Evolutionary conservation across 2,113 vertebrate species (phyloP), one percentile per base, ranked within the genome.

Genomic region (Phodopus roborovskii): DNA sequence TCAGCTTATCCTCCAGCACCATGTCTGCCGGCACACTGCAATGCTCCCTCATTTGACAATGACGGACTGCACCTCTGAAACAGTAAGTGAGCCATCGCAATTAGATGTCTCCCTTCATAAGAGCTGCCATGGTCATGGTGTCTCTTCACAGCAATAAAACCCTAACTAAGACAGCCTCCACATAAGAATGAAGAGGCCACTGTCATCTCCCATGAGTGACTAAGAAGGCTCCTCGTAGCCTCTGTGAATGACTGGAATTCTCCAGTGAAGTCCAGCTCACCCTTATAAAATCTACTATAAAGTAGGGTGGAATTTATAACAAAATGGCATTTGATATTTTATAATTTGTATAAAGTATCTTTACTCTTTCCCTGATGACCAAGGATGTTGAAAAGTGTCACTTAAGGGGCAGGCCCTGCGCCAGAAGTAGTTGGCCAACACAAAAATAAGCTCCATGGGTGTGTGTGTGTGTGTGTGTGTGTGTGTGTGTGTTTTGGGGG

Each of bases 181-280:
- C 16, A n/a, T 30, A 68, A 33, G 66, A 68, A 28, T 36, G 68
- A 70, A 16, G 7, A 15, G 68, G 68, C n/a, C 33, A n/a, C 33
- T 70, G 17, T 70, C 33, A 70, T 36, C 33, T 70, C 68, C 16
- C 68, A n/a, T 70, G 68, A 15, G 3, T 7, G 64, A n/a, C 7
- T 2, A 20, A 62, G 86, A 70, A 16, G 30, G 0, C 1, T 0
- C 0, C 36, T 16, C 1, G 26, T 7, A 1, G 11, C 77, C 33
- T 36, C 19, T 56, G 33, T n/a, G 50, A n/a, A 56, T 6, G 17
- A 81, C 78, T 56, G 33, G 50, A 3, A n/a, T 24, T 12, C 30
- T 78, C 8, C 45, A 26, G 17, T 5, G 3, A 36, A 60, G 17
- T 53, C 10, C 2, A 17, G 39, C 4, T 36, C 28, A 2, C 11